Evolutionary conservation across 2,888 invertebrate genomes (phyloP), one percentile per base, ranked within the genome.

Genomic region (Tetranychus piercei): DNA sequence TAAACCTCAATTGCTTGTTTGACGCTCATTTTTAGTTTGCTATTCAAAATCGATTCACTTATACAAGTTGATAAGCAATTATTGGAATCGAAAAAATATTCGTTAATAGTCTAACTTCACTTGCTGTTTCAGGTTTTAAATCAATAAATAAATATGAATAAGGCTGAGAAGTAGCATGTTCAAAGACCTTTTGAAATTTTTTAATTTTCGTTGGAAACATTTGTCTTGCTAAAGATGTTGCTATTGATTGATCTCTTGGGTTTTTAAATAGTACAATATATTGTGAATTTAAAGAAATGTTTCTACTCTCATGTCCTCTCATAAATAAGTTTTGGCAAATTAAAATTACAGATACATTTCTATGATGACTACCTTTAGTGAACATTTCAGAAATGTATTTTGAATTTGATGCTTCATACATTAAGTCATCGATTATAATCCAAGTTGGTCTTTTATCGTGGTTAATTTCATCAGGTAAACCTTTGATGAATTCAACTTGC

Each of bases 251-350:
- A 69, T 69, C n/a, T 69, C 69, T 69, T 20, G 69, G 69, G n/a
- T 69, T 69, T 23, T 69, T 69, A 9, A 69, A 23, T 23, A 69
- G 1, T 0, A 69, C 69, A n/a, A 69, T 23, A 69, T 69, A 69
- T 9, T 55, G 9, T 11, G 55, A 9, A 55, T 55, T 55, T 7
- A 55, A 15, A 1, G 55, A 11, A 55, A 55, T 55, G 6, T 55
- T 55, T 11, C 55, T 9, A 6, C 9, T 55, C 2, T 55, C 55
- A 55, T 15, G 9, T 55, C 72, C 65, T 65, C 69, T 55, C 11
- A 72, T 69, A 74, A 66, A 75, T 20, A 75, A 65, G 71, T 76
- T 76, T 72, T 76, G 75, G 1, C 71, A 15, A 6, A 76, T 71
- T 18, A 77, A 34, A 15, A 75, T 74, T 15, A 72, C 9, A 23